Evolutionary conservation across 2,113 vertebrate genomes (phyloP), one percentile per base, ranked within the genome.

Genomic region (Clupea harengus): DNA sequence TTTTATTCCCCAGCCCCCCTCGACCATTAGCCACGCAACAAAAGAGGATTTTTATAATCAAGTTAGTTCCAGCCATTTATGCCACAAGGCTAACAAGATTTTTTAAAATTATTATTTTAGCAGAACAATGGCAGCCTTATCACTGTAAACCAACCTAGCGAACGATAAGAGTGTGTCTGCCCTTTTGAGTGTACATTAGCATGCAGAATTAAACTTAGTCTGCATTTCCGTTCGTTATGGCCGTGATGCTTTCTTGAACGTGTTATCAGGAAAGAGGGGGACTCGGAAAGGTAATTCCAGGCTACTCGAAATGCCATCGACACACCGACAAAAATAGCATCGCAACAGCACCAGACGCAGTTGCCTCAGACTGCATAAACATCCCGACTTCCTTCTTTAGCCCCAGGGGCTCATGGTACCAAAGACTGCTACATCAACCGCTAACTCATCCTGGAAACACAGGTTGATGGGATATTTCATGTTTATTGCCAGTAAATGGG

Each of bases 11-110:
- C 81, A 85, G 89, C 87, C 89, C 82, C 90, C 84, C 80, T 32
- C 44, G 17, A 9, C 32, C 93, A 93, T 94, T 95, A 93, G 92
- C 91, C 44, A 9, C 90, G 86, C 90, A 86, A 88, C 91, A 91
- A 86, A 39, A 87, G 86, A 90, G 88, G 89, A 84, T 88, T 88
- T 87, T 85, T 64, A 87, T 93, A 93, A 94, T 94, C 90, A 83
- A 89, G 90, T 94, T 93, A 93, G 92, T 72, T 86, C 84, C 88
- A 88, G 72, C 92, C 91, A 91, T 93, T 94, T 93, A 92, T 88
- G 86, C 90, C 85, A 88, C 93, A 86, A 91, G 92, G 94, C 92
- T 92, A 88, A 87, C 91, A 91, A 92, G 89, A 94, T 92, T 86
- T 87, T 89, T 75, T 78, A 6, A 6, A 44, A 78, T 78, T 78